A percentile compares a stretch with the other conserved stretches of the same genome.
Conservation (phyloP, 2,888 invertebrate species). For the Chymomyza amoena region DNA sequence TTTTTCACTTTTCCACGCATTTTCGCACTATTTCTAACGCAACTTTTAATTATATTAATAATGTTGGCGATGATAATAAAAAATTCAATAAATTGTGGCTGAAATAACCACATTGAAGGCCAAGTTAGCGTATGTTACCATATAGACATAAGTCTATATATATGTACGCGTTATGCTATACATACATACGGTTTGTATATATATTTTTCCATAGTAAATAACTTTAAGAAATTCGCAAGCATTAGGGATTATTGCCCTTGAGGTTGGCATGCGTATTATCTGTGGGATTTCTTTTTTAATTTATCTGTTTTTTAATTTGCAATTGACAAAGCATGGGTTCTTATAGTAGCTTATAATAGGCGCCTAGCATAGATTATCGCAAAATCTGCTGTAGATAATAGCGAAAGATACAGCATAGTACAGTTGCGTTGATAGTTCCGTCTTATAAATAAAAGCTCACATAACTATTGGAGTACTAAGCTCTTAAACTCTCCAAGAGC, state of each 20-base stretch:
- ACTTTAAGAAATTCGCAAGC: neutral
- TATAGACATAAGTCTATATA: neutral
- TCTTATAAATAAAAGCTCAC: no score
- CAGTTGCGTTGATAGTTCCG: no score
- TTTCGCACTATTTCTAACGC: slow-evolving; percentile 52
- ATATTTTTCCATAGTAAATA: neutral
- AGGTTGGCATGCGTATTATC: neutral
- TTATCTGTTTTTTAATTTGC: neutral
- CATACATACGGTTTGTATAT: neutral
- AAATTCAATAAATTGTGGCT: slow-evolving; percentile 42
- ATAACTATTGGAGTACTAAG: no score
- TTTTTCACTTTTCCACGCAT: slow-evolving; percentile 19
- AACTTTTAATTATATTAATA: slow-evolving; percentile 58
- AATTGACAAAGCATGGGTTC: neutral
- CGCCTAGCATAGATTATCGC: neutral
- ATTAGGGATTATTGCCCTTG: neutral
- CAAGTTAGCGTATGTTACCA: neutral
- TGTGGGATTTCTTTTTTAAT: neutral
- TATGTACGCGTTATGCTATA: neutral
- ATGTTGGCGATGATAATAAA: slow-evolving; percentile 43
- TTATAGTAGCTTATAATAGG: neutral
- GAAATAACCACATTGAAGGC: slow-evolving; percentile 38
- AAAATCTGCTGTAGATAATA: neutral
- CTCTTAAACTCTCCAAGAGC: no score
- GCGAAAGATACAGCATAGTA: no score